Evolutionary conservation across 2,113 vertebrate species (phyloP).

Genomic region (Pteruthius melanotis): DNA sequence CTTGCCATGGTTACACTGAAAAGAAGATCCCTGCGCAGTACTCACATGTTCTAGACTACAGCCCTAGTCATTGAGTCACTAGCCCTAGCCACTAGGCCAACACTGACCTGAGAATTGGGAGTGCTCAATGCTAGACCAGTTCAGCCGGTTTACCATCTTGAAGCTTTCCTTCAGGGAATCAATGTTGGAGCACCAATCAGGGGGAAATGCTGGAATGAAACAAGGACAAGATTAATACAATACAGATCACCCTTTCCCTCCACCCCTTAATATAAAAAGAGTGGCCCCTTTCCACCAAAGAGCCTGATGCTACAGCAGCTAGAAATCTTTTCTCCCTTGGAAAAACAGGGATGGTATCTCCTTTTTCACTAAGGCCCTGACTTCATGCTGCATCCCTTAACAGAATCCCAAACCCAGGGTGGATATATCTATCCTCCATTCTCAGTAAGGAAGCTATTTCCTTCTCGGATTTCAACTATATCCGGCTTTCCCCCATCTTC

Average conservation of each 20-base stretch:
- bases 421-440: background rate
- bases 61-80: background rate
- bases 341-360: background rate
- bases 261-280: background rate
- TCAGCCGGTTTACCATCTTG: conserved; percentile 90
- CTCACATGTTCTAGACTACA: background rate
- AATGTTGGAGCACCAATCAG: conserved; percentile 90
- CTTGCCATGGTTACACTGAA: accelerated
- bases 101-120: conserved; percentile 89
- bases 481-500: background rate
- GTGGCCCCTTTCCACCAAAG: background rate
- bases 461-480: background rate
- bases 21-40: background rate
- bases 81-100: background rate
- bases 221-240: background rate
- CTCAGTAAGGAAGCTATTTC: background rate
- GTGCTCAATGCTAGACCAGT: conserved; percentile 96
- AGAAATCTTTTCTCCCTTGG: background rate
- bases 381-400: background rate
- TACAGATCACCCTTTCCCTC: background rate
- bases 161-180: conserved; percentile 96
- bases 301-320: background rate
- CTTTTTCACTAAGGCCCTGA: background rate
- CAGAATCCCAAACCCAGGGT: background rate
- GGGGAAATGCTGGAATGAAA: conserved; percentile 78